These are phyloP conservation scores for Hedya salicella DNA, from an alignment of 2,888 invertebrate species.

Conservation along the genomic window DNA sequence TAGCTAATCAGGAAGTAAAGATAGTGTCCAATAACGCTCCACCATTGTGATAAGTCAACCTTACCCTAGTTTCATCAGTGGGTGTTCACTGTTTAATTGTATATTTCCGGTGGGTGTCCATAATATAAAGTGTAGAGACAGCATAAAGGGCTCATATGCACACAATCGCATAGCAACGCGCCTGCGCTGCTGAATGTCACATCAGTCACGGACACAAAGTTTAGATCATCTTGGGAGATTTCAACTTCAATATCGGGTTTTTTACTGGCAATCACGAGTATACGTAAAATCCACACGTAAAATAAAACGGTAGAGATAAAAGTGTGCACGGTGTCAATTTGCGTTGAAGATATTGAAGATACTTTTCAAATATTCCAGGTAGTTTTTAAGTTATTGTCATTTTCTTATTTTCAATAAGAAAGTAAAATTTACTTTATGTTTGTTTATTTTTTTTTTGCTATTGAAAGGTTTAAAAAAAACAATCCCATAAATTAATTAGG, in stretches of 20 bases:
- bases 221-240: conserved; percentile 52
- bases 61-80: conserved; percentile 68
- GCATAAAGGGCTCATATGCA: conserved; percentile 67
- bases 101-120: conserved; percentile 73
- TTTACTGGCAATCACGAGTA: conserved; percentile 16
- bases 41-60: conserved; percentile 62
- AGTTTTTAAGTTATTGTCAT: too few species aligned
- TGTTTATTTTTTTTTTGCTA: too few species aligned
- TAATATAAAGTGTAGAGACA: conserved; percentile 56
- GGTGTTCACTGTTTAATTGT: conserved; percentile 62
- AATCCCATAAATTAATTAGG: too few species aligned
- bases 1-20: conserved; percentile 22
- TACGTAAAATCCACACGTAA: too few species aligned
- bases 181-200: conserved; percentile 57
- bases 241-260: conserved; percentile 48
- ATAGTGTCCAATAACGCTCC: conserved; percentile 53
- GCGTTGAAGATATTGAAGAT: too few species aligned
- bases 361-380: too few species aligned
- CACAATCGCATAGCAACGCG: conserved; percentile 65
- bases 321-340: too few species aligned
- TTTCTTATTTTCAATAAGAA: too few species aligned
- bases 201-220: conserved; percentile 54
- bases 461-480: too few species aligned
- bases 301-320: too few species aligned
- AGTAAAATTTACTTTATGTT: too few species aligned